These are phyloP conservation scores for Siniperca obscura DNA, from an alignment of 2,797 vertebrate genomes.

Conservation along the genomic window DNA sequence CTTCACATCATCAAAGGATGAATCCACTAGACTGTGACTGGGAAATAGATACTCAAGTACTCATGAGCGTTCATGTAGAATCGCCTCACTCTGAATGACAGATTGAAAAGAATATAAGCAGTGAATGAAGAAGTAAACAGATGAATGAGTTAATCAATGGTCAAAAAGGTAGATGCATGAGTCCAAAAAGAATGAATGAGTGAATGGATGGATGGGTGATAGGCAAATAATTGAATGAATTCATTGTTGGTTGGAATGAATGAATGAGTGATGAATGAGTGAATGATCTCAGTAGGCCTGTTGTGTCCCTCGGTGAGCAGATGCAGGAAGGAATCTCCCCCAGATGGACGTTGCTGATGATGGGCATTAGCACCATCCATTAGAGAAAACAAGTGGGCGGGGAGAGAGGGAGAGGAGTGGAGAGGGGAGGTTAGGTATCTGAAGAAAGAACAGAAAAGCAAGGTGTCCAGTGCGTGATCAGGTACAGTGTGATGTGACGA, in stretches of 20 bases:
- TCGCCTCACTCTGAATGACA: constrained; percentile 21
- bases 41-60: constrained; percentile 25
- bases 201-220: not conserved
- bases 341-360: constrained; percentile 54
- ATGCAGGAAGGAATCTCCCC: constrained; percentile 66
- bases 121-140: constrained; percentile 26
- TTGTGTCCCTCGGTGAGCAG: constrained; percentile 49
- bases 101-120: not conserved
- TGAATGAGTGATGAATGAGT: constrained; percentile 56
- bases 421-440: not conserved
- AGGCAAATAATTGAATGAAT: constrained; percentile 15
- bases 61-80: constrained; percentile 7
- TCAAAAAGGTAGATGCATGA: not conserved
- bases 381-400: constrained; percentile 54
- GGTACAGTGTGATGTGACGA: constrained; percentile 1
- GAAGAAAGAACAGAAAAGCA: not conserved
- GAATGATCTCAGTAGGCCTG: constrained; percentile 53
- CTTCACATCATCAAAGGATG: constrained; percentile 38
- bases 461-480: not conserved
- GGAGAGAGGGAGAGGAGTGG: not conserved
- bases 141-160: constrained; percentile 7
- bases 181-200: not conserved
- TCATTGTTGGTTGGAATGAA: constrained; percentile 31
- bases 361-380: constrained; percentile 70
- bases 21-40: constrained; percentile 28